Percentiles rank a stretch among this genome's conserved stretches.
Conservation (phyloP, 2,113 vertebrate species). For the Paratilapia polleni region DNA sequence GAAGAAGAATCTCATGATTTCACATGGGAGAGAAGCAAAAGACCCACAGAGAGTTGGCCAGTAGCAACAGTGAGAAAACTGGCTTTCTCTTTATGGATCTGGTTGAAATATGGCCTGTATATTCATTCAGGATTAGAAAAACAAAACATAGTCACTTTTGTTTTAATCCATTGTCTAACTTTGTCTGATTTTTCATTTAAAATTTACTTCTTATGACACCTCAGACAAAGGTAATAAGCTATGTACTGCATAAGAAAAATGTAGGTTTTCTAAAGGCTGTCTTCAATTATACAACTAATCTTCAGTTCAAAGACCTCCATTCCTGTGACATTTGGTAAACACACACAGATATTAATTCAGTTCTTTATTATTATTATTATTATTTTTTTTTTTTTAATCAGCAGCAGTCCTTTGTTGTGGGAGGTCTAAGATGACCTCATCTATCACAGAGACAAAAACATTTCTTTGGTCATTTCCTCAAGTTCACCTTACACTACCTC, state of each 20-base stretch:
- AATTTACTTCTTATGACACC: background rate
- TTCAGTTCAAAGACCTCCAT: background rate
- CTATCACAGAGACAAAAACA: background rate
- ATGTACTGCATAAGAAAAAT: background rate
- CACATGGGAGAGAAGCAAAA: constrained; percentile 8
- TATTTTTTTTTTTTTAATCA: constrained; percentile 1
- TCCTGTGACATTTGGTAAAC: background rate
- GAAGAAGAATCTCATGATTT: constrained; percentile 39
- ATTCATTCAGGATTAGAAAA: background rate
- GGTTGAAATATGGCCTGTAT: constrained; percentile 10
- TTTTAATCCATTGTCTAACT: background rate
- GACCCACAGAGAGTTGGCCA: constrained; percentile 24
- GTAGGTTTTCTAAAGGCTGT: background rate
- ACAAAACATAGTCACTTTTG: background rate
- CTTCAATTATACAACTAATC: constrained; percentile 19
- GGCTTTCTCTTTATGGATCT: constrained; percentile 15
- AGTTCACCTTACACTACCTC: background rate
- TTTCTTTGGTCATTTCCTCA: background rate
- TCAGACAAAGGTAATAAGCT: background rate
- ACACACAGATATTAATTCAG: background rate
- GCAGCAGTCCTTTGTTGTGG: constrained; percentile 5
- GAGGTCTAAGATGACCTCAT: constrained; percentile 38
- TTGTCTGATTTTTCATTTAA: background rate
- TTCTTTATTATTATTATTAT: constrained; percentile 4
- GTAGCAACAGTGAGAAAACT: constrained; percentile 22